Evolutionary conservation across 2,113 vertebrate genomes (phyloP).

Genomic region (Onychostoma macrolepis): DNA sequence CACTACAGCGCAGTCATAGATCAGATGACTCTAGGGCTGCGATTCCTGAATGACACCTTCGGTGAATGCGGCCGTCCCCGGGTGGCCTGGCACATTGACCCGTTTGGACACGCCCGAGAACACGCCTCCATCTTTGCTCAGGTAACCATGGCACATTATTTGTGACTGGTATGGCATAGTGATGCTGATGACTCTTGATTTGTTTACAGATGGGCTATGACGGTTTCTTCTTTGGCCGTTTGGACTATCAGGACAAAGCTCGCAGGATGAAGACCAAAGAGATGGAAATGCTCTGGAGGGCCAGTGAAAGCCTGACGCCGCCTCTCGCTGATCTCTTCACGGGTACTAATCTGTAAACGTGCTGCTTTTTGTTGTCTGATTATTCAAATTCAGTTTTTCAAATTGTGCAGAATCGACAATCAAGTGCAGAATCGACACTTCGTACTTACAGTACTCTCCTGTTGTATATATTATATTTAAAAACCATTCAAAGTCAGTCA

Average conservation of each 20-base stretch:
- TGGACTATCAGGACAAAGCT: constrained; percentile 87
- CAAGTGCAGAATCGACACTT: too few relatives aligned
- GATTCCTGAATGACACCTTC: constrained; percentile 83
- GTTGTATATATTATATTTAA: too few relatives aligned
- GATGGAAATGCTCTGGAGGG: constrained; percentile 90
- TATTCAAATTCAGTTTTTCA: neutral
- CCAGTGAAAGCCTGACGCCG: constrained; percentile 76
- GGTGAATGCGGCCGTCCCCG: constrained; percentile 81
- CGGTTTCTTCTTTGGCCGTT: constrained; percentile 88
- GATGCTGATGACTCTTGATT: neutral
- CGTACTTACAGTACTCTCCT: too few relatives aligned
- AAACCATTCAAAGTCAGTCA: too few relatives aligned
- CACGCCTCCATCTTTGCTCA: constrained; percentile 92
- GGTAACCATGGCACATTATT: constrained; percentile 66
- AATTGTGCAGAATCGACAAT: neutral
- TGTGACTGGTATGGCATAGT: neutral
- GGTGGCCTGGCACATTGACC: constrained; percentile 93
- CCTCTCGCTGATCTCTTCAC: constrained; percentile 86
- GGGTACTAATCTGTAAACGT: constrained; percentile 66
- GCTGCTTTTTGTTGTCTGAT: neutral
- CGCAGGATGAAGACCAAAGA: constrained; percentile 62
- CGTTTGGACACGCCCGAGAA: constrained; percentile 91
- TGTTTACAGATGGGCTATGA: constrained; percentile 87
- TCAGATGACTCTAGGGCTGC: constrained; percentile 88
- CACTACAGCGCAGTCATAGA: constrained; percentile 86